Evolutionary conservation across 2,888 invertebrate genomes (phyloP).

Genomic region (Dyspetes luteomarginatus): DNA sequence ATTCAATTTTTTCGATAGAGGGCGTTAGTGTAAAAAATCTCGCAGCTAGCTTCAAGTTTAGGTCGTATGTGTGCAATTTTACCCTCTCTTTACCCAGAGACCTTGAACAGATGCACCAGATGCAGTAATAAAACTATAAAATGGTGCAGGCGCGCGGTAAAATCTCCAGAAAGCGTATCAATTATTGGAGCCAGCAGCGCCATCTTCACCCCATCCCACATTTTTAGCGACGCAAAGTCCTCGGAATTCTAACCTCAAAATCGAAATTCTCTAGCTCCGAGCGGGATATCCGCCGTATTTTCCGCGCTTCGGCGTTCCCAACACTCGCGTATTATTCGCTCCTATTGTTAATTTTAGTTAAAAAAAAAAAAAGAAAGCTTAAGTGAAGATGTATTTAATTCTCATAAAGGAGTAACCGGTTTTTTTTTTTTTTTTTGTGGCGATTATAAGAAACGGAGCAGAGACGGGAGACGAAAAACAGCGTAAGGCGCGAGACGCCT

Average conservation of each 20-base stretch:
- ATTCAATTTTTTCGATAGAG: too few relatives aligned
- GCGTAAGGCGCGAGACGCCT: conserved; percentile 34
- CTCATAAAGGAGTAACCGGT: not conserved
- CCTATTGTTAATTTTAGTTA: not conserved
- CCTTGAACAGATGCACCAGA: too few relatives aligned
- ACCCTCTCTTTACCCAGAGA: too few relatives aligned
- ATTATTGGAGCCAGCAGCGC: not conserved
- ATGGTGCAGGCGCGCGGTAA: not conserved
- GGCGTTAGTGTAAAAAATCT: too few relatives aligned
- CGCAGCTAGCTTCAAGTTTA: too few relatives aligned
- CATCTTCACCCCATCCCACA: not conserved
- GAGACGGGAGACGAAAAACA: not conserved
- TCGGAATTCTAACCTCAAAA: conserved; percentile 51
- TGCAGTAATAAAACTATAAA: not conserved
- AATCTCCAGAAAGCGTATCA: not conserved
- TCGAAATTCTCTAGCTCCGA: conserved; percentile 19
- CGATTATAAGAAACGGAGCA: not conserved
- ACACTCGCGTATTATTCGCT: not conserved
- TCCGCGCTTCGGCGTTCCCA: not conserved
- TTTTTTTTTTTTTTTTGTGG: not conserved
- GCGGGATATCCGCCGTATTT: conserved; percentile 40
- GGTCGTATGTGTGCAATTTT: too few relatives aligned
- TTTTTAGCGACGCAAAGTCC: conserved; percentile 28
- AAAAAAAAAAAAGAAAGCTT: too few relatives aligned
- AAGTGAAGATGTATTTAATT: not conserved